A percentile compares a stretch with the other conserved stretches of the same genome.
Evolutionary conservation across 2,888 invertebrate genomes (phyloP).

Genomic region (Nysson spinosus): DNA sequence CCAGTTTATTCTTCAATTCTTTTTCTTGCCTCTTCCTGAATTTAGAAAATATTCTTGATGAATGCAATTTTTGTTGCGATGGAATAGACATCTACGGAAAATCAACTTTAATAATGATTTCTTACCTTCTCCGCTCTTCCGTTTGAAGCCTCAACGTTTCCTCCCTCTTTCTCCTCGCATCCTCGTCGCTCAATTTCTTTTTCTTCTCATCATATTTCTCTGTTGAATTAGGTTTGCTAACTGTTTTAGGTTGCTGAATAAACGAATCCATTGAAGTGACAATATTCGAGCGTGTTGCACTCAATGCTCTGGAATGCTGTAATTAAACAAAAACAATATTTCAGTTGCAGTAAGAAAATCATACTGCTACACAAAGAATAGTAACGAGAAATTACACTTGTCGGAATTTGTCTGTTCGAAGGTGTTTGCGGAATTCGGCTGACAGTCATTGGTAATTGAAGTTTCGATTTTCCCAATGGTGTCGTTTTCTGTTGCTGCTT

Average conservation of each 20-base stretch:
- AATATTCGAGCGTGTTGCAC: conserved; percentile 72
- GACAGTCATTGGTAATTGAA: conserved; percentile 64
- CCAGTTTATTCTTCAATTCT: conserved; percentile 80
- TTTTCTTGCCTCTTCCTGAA: conserved; percentile 79
- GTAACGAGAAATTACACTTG: conserved; percentile 49
- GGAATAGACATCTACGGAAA: too few relatives aligned
- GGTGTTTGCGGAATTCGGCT: conserved; percentile 68
- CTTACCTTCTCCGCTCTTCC: conserved; percentile 80
- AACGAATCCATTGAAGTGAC: conserved; percentile 65
- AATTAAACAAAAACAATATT: conserved; percentile 26
- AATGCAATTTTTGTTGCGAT: too few relatives aligned
- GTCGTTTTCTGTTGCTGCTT: conserved; percentile 64
- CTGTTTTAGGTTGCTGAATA: conserved; percentile 68
- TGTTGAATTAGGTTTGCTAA: conserved; percentile 60
- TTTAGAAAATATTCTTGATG: too few relatives aligned
- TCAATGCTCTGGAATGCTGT: conserved; percentile 70
- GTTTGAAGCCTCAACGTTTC: conserved; percentile 80
- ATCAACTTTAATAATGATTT: too few relatives aligned
- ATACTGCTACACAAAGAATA: too few relatives aligned
- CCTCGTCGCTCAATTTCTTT: conserved; percentile 76
- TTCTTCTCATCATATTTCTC: conserved; percentile 73
- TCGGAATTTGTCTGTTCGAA: conserved; percentile 39
- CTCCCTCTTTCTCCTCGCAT: conserved; percentile 81
- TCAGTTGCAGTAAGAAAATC: too few relatives aligned
- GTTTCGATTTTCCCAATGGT: conserved; percentile 65